Evolutionary conservation across 2,888 invertebrate genomes (phyloP).

Genomic region (Teleogryllus oceanicus): DNA sequence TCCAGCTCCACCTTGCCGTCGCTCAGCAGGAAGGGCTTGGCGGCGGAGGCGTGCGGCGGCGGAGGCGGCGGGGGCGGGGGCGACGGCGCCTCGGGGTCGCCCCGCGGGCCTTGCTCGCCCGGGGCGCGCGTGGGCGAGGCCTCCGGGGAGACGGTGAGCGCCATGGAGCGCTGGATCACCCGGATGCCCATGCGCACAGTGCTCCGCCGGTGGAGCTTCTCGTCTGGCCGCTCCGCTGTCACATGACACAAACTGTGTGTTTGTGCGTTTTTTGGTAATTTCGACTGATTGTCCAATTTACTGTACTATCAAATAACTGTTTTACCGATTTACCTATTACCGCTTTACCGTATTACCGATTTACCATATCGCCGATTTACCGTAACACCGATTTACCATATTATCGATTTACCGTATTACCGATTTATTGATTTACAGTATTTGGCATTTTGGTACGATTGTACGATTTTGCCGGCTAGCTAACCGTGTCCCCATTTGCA

Average conservation of each 20-base stretch:
- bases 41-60: slow-evolving; percentile 67
- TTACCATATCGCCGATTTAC: too few species aligned
- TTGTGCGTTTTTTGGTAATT: too few species aligned
- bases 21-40: slow-evolving; percentile 81
- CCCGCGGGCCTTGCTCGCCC: not conserved
- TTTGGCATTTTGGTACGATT: too few species aligned
- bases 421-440: too few species aligned
- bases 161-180: slow-evolving; percentile 63
- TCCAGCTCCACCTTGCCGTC: slow-evolving; percentile 77
- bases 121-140: slow-evolving; percentile 25
- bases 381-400: too few species aligned
- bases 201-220: slow-evolving; percentile 73
- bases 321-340: too few species aligned
- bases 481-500: too few species aligned
- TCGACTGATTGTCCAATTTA: too few species aligned
- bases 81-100: slow-evolving; percentile 21
- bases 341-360: too few species aligned
- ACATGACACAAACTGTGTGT: slow-evolving; percentile 37
- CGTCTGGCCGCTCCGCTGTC: slow-evolving; percentile 77
- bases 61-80: slow-evolving; percentile 42
- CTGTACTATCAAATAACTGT: too few species aligned
- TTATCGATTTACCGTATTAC: too few species aligned
- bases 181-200: slow-evolving; percentile 83
- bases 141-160: slow-evolving; percentile 42
- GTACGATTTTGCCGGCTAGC: too few species aligned